Evolutionary conservation across 2,888 invertebrate genomes (phyloP), one percentile per base, ranked within the genome.

Genomic region (Rotaria magnacalcarata): DNA sequence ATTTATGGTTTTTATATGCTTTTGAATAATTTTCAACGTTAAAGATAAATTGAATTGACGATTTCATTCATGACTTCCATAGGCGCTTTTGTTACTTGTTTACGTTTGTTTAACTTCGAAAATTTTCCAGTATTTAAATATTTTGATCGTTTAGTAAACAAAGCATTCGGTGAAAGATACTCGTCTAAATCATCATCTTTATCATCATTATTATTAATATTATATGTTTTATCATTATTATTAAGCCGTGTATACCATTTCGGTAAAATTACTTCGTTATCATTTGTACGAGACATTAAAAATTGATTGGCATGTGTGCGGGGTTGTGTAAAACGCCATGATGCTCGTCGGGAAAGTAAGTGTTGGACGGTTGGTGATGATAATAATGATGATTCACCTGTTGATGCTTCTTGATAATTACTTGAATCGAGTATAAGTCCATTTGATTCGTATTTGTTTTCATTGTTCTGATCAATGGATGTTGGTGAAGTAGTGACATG

Each of bases 41-140:
- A 47, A n/a, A 80, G 47, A 80, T 80, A 80, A 80, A 80, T 80
- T n/a, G 80, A 80, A 80, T 80, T 80, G 43, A 80, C 80, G 47
- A 80, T 80, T 80, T 80, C 80, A 80, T 80, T 47, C 80, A 80
- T 80, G 11, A 80, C 80, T 80, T 80, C 80, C 80, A 80, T 80
- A 10, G 80, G 80, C n/a, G 80, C 47, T 80, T 80, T 80, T 41
- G 80, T 14, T 41, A 34, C 2, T 80, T 43, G 80, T 47, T 80
- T 80, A n/a, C 80, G 80, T 47, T 80, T 80, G 47, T 24, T 47
- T 14, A 47, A 14, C 1, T 19, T 27, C 7, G 34, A 41, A 67
- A 0, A 19, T 67, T 16, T 41, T 34, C 67, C 67, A 5, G 11
- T 80, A n/a, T 80, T 47, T 1, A 5, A 2, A 41, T n/a, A 5